Evolutionary conservation across 2,888 invertebrate genomes (phyloP).

Genomic region (Galerucella calmariensis): DNA sequence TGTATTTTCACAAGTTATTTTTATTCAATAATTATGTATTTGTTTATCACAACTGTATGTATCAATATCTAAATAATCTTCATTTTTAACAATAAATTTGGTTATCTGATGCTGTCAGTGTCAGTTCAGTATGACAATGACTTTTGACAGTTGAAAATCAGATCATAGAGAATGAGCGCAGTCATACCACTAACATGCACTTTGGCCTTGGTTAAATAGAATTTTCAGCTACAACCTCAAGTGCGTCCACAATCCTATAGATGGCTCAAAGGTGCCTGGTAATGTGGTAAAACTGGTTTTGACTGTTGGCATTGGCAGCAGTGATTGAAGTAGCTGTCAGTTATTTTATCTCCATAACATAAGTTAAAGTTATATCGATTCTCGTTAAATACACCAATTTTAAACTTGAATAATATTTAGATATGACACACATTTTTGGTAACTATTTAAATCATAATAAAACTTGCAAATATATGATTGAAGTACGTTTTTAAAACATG

Average conservation of each 20-base stretch:
- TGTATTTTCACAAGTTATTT: background rate
- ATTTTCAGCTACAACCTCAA: no score
- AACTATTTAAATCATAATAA: background rate
- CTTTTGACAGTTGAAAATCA: no score
- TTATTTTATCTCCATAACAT: constrained; percentile 19
- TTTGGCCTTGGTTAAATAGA: no score
- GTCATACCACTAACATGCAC: no score
- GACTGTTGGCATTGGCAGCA: background rate
- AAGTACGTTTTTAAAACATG: constrained; percentile 5
- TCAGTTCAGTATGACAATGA: no score
- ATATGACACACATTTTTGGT: background rate
- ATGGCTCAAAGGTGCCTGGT: no score
- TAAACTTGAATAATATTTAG: background rate
- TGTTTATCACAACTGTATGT: no score
- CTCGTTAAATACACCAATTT: constrained; percentile 6
- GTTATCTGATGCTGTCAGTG: no score
- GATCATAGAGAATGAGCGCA: no score
- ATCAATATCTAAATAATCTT: no score
- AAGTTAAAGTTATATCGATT: constrained; percentile 21
- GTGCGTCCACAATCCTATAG: no score
- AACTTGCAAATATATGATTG: background rate
- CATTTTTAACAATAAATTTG: no score
- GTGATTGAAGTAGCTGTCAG: background rate
- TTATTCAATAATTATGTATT: background rate
- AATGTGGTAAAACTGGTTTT: background rate